Evolutionary conservation across 2,797 vertebrate species (phyloP).

Genomic region (Valencia hispanica): DNA sequence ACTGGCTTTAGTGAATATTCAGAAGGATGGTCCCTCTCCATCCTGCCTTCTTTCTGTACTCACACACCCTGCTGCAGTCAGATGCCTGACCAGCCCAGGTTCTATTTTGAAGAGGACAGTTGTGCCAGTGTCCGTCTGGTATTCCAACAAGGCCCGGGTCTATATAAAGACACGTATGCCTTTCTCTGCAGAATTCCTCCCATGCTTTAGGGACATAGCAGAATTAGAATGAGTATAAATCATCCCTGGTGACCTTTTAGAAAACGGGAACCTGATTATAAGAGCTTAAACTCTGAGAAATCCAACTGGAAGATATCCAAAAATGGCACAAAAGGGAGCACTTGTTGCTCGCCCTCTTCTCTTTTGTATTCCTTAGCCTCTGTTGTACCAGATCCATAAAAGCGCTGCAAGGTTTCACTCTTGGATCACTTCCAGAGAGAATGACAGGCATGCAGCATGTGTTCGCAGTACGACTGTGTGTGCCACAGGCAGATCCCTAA

Average conservation of each 20-base stretch:
- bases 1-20: slow-evolving; percentile 11
- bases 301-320: not conserved
- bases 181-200: slow-evolving; percentile 68
- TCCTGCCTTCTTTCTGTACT: slow-evolving; percentile 6
- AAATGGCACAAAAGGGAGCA: not conserved
- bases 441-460: slow-evolving; percentile 70
- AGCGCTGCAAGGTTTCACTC: slow-evolving; percentile 35
- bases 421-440: slow-evolving; percentile 58
- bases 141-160: slow-evolving; percentile 60
- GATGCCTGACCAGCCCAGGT: slow-evolving; percentile 42
- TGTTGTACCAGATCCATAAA: slow-evolving; percentile 13
- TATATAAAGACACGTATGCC: slow-evolving; percentile 66
- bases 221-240: slow-evolving; percentile 34
- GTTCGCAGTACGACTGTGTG: slow-evolving; percentile 55
- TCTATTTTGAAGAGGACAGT: slow-evolving; percentile 77
- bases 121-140: slow-evolving; percentile 68
- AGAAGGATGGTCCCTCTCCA: slow-evolving; percentile 1
- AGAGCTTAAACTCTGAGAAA: not conserved
- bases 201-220: slow-evolving; percentile 46
- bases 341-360: not conserved
- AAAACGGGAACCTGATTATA: not conserved
- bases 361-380: slow-evolving; percentile 15
- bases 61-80: slow-evolving; percentile 45
- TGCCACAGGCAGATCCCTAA: slow-evolving; percentile 50
- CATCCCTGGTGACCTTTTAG: slow-evolving; percentile 15